Conservation (phyloP, 2,113 vertebrate genomes). For the Aegotheles bennettii region DNA sequence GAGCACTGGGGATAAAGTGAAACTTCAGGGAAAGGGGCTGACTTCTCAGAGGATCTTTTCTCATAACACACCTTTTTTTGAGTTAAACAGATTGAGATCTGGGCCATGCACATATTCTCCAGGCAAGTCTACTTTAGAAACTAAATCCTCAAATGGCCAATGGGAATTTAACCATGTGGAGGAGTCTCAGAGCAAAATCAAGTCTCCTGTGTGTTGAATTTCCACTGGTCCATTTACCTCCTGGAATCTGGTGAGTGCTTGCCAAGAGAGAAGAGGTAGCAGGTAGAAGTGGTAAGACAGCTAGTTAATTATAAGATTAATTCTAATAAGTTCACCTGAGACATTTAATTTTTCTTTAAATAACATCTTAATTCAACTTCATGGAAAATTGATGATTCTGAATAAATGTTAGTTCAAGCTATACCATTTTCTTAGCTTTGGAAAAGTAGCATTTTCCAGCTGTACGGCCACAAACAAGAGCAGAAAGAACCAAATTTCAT, state of each 20-base stretch:
- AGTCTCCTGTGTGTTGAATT: not conserved
- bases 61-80: not conserved
- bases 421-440: not conserved
- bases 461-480: not conserved
- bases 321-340: not conserved
- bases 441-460: slow-evolving; percentile 13
- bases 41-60: not conserved
- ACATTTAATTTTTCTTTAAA: not conserved
- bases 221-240: not conserved
- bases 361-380: not conserved
- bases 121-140: not conserved
- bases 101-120: not conserved
- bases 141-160: not conserved
- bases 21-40: not conserved
- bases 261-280: not conserved
- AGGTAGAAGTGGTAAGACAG: not conserved
- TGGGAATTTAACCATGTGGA: not conserved
- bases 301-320: not conserved
- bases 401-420: slow-evolving; percentile 15
- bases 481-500: not conserved
- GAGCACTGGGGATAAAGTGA: not conserved
- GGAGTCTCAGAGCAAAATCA: not conserved
- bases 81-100: not conserved
- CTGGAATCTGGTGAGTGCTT: not conserved
- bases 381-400: not conserved